These are phyloP conservation scores for Forbesichthys papilliferus DNA, from an alignment of 2,113 vertebrate species.

Conservation along the genomic window DNA sequence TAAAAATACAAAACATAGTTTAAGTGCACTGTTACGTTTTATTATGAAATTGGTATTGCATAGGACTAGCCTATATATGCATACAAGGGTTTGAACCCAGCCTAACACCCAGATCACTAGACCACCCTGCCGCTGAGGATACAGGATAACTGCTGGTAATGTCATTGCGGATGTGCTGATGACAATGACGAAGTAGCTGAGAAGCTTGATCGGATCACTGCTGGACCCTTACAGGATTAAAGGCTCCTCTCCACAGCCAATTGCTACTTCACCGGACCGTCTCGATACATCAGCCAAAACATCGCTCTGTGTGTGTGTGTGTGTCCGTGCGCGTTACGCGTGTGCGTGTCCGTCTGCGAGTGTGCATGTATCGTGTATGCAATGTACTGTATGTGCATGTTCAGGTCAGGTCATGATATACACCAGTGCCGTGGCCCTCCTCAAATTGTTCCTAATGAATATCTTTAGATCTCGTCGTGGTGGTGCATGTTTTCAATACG, in stretches of 20 bases:
- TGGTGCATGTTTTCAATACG: constrained; percentile 8
- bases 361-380: neutral
- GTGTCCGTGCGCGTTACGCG: constrained; percentile 6
- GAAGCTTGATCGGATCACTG: constrained; percentile 66
- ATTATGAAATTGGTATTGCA: too few relatives aligned
- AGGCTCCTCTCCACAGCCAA: constrained; percentile 51
- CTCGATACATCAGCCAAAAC: constrained; percentile 39
- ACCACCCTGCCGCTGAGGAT: constrained; percentile 16
- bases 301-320: neutral
- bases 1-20: too few relatives aligned
- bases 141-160: constrained; percentile 59
- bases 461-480: constrained; percentile 39
- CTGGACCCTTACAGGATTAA: constrained; percentile 64
- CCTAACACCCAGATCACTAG: neutral
- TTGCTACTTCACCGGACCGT: constrained; percentile 48
- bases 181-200: constrained; percentile 74
- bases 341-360: neutral
- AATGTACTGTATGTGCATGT: constrained; percentile 9
- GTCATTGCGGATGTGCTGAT: constrained; percentile 67
- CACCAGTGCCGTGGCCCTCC: constrained; percentile 24
- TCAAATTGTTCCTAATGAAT: constrained; percentile 29
- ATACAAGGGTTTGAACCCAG: too few relatives aligned
- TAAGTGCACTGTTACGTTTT: too few relatives aligned
- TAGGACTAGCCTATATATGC: too few relatives aligned
- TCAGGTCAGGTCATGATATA: constrained; percentile 3